Evolutionary conservation across 2,888 invertebrate genomes (phyloP).

Genomic region (Cephalotes varians): DNA sequence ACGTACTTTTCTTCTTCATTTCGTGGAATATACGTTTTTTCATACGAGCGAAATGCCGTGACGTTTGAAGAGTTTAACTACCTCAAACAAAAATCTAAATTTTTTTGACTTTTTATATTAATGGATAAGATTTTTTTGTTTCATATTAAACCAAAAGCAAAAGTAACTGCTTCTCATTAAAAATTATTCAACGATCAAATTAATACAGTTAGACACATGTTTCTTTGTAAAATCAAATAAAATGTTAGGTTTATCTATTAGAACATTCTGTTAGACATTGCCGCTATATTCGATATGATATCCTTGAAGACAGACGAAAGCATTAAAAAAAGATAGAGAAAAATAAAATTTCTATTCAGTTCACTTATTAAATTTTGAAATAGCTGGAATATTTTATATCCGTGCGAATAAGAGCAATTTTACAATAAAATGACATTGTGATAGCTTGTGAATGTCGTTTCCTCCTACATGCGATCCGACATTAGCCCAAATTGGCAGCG

Average conservation of each 20-base stretch:
- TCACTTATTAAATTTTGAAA: conserved; percentile 20
- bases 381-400: neutral
- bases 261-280: neutral
- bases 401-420: neutral
- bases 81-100: neutral
- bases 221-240: neutral
- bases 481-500: conserved; percentile 26
- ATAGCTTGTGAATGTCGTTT: conserved; percentile 31
- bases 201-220: neutral
- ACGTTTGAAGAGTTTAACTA: neutral
- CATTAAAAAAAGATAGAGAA: neutral
- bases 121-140: neutral
- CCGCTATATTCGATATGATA: neutral
- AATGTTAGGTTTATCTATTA: neutral
- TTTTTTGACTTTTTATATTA: neutral
- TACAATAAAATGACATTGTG: neutral
- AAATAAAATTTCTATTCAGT: neutral
- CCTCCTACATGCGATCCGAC: neutral
- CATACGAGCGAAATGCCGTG: neutral
- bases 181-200: neutral
- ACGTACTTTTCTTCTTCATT: conserved; percentile 9
- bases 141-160: neutral
- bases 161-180: neutral
- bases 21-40: neutral
- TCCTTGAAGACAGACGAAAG: neutral